A percentile compares a stretch with the other conserved stretches of the same genome.
Conservation (phyloP, 1,140 invertebrate genomes). For the Schmidtea mediterranea region DNA sequence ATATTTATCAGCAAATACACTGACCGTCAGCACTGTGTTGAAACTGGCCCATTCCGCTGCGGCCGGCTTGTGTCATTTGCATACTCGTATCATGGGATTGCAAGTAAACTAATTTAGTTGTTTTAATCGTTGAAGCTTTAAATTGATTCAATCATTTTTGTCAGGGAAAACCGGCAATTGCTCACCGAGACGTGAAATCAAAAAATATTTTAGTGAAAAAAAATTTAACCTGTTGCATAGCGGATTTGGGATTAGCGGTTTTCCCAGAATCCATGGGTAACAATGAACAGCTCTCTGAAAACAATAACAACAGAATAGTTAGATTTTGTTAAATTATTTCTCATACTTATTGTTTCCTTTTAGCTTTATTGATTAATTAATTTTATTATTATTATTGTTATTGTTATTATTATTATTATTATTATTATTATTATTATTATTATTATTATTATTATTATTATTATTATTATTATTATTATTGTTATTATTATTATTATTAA, state of each 20-base stretch:
- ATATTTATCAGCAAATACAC: slow-evolving; percentile 47
- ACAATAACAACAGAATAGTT: no score
- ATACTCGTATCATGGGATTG: slow-evolving; percentile 23
- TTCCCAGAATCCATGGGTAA: not conserved
- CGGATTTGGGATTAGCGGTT: slow-evolving; percentile 45
- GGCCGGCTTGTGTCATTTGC: slow-evolving; percentile 54
- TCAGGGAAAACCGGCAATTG: slow-evolving; percentile 66
- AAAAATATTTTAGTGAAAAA: slow-evolving; percentile 82
- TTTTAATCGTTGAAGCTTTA: no score
- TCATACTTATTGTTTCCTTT: no score
- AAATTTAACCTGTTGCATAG: slow-evolving; percentile 60
- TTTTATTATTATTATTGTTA: no score
- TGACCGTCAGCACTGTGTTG: slow-evolving; percentile 43
- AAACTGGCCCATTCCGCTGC: slow-evolving; percentile 68
- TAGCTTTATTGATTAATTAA: no score
- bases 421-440: no score
- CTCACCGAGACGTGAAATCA: slow-evolving; percentile 74
- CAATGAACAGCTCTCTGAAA: not conserved
- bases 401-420: no score
- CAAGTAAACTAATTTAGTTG: slow-evolving; percentile 20
- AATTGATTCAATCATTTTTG: not conserved
- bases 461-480: no score
- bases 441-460: no score
- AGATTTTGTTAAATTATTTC: no score
- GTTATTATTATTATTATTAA: no score